Evolutionary conservation across 2,113 vertebrate genomes (phyloP).

Genomic region (Thinocorus orbignyianus): DNA sequence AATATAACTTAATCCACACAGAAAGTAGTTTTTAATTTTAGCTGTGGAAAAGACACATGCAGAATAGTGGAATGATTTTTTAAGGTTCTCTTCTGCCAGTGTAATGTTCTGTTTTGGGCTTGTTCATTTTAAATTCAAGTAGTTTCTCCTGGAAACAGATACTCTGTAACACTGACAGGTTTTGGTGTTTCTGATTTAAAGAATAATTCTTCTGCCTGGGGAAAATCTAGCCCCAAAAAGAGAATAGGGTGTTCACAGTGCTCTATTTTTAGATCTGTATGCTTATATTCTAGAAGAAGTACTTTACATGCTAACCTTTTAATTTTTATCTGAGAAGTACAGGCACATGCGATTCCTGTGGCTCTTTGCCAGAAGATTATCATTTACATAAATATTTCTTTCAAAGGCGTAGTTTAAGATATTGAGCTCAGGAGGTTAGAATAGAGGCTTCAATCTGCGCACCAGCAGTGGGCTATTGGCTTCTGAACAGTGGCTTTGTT

Average conservation of each 20-base stretch:
- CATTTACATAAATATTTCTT: conserved; percentile 76
- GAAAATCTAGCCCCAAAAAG: background rate
- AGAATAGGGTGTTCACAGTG: conserved; percentile 2
- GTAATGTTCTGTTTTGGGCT: background rate
- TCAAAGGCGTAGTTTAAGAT: conserved; percentile 59
- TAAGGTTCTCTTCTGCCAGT: background rate
- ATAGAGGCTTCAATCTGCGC: conserved; percentile 69
- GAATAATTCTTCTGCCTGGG: background rate
- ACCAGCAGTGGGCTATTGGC: conserved; percentile 66
- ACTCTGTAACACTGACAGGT: background rate
- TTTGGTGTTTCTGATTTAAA: conserved; percentile 2
- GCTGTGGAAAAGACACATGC: background rate
- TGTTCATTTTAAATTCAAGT: background rate
- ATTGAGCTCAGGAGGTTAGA: conserved; percentile 65
- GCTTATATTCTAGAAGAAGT: conserved; percentile 59
- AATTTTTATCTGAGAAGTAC: conserved; percentile 63
- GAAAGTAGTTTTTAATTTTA: background rate
- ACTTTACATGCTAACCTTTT: conserved; percentile 62
- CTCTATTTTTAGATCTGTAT: conserved; percentile 46
- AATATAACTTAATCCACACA: background rate
- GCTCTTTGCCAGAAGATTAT: conserved; percentile 69
- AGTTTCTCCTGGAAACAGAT: background rate
- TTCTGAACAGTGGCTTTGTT: conserved; percentile 72
- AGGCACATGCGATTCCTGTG: conserved; percentile 63
- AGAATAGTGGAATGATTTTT: background rate